phyloP scores from a whole-genome alignment of 2,113 vertebrate genomes.

The Phalacrocorax aristotelis region DNA sequence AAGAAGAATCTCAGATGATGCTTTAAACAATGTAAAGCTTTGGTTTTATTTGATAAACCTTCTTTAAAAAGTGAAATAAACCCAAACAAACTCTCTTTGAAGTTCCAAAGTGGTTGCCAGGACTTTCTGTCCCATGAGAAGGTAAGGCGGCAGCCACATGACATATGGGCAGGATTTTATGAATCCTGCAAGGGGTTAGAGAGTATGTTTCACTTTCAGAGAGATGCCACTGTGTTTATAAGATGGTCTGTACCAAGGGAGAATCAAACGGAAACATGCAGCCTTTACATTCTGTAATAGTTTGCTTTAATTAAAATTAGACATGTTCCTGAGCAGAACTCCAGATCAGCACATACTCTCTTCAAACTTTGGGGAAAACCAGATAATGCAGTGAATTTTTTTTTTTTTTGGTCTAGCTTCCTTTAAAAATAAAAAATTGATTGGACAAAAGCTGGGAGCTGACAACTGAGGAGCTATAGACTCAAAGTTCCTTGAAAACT shows the following conservation, averaged over 20 bases:
- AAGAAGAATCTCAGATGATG: background rate
- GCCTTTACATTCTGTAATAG: background rate
- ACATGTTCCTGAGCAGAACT: background rate
- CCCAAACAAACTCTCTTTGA: background rate
- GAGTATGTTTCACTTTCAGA: slow-evolving; percentile 20
- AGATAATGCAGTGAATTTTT: background rate
- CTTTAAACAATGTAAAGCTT: background rate
- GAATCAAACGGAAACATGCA: slow-evolving; percentile 7
- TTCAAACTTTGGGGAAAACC: background rate
- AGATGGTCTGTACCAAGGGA: slow-evolving; percentile 18
- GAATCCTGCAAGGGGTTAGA: slow-evolving; percentile 8
- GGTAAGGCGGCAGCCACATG: slow-evolving; percentile 36
- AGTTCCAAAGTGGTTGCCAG: background rate
- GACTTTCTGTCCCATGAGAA: slow-evolving; percentile 11
- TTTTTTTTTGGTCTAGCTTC: background rate
- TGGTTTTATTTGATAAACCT: background rate
- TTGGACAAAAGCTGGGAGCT: background rate
- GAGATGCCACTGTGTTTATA: slow-evolving; percentile 2
- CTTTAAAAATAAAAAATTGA: background rate
- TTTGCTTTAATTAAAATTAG: slow-evolving; percentile 38
- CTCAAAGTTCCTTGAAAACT: background rate
- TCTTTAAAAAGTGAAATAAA: background rate
- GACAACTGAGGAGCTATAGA: background rate
- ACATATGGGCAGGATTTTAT: slow-evolving; percentile 30
- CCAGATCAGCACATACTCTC: background rate